Evolutionary conservation across 2,113 vertebrate species (phyloP).

Genomic region (Maccullochella peelii): DNA sequence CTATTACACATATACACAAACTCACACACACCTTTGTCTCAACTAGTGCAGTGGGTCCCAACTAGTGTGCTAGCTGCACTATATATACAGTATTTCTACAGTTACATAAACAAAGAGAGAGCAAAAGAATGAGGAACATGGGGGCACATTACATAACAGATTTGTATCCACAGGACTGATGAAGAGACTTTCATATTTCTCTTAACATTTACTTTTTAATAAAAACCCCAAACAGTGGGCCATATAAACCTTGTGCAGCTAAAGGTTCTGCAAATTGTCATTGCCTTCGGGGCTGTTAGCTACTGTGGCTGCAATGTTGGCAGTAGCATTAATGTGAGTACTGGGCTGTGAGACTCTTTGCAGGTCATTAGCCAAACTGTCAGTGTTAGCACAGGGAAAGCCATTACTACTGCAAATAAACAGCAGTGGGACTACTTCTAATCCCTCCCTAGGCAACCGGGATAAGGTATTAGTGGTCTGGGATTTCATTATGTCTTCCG

Average conservation of each 20-base stretch:
- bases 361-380: conserved; percentile 35
- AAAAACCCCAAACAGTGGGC: not conserved
- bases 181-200: no score
- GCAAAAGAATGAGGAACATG: not conserved
- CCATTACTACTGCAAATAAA: conserved; percentile 53
- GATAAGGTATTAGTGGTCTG: conserved; percentile 25
- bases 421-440: conserved; percentile 35
- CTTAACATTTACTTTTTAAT: conserved; percentile 11
- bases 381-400: conserved; percentile 27
- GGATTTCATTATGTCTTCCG: conserved; percentile 40
- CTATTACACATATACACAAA: not conserved
- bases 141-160: not conserved
- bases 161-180: no score
- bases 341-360: conserved; percentile 40
- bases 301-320: not conserved
- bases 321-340: conserved; percentile 30
- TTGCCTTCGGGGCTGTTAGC: not conserved
- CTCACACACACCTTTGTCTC: not conserved
- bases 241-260: not conserved
- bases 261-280: not conserved
- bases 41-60: not conserved
- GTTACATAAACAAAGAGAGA: not conserved
- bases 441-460: conserved; percentile 62
- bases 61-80: no score
- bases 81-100: not conserved